Percentiles rank a stretch among this genome's conserved stretches.
Conservation (phyloP, 2,888 invertebrate species). For the Cataglyphis albicans region DNA sequence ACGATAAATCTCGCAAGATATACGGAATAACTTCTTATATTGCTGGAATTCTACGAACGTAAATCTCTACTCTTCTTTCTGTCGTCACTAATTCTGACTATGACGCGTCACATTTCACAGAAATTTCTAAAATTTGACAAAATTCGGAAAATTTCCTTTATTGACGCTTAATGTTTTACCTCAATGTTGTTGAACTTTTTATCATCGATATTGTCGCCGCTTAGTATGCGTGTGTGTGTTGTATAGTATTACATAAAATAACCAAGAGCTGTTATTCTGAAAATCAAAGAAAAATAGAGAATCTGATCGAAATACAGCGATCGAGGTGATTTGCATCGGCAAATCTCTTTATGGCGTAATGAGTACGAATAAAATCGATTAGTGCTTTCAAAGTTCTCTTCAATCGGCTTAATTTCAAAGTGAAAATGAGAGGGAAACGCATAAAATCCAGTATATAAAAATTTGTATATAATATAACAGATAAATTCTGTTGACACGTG, state of each 20-base stretch:
- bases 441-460: constrained; percentile 14
- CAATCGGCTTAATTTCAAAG: not conserved
- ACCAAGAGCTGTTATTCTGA: not conserved
- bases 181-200: constrained; percentile 12
- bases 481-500: constrained; percentile 20
- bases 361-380: not conserved
- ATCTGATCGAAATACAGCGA: not conserved
- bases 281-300: not conserved
- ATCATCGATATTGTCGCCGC: not conserved
- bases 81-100: constrained; percentile 70
- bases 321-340: not conserved
- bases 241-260: not conserved
- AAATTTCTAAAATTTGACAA: constrained; percentile 5
- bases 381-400: not conserved
- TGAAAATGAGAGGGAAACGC: constrained; percentile 6
- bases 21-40: constrained; percentile 74
- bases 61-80: constrained; percentile 65
- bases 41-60: constrained; percentile 62
- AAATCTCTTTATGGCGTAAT: not conserved
- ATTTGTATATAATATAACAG: constrained; percentile 15
- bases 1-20: constrained; percentile 74
- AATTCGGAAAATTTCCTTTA: not conserved
- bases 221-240: not conserved
- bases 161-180: not conserved
- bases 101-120: constrained; percentile 32